Evolutionary conservation across 2,888 invertebrate species (phyloP).

Genomic region (Diplolepis rosae): DNA sequence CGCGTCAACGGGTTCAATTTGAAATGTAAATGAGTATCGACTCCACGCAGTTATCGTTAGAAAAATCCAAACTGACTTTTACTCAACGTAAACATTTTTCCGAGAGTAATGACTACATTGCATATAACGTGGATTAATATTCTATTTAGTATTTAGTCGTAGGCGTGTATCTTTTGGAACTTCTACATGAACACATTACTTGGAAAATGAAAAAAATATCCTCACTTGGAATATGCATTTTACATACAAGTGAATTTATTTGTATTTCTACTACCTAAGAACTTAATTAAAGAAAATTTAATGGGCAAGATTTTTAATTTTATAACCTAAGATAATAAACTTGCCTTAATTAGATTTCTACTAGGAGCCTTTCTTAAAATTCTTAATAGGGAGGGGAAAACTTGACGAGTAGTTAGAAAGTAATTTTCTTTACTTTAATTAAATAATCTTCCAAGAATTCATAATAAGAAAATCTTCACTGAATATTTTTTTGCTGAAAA

Average conservation of each 20-base stretch:
- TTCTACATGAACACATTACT: neutral
- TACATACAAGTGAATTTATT: neutral
- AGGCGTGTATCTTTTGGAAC: neutral
- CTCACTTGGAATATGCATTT: too few relatives aligned
- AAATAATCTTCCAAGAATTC: slow-evolving; percentile 12
- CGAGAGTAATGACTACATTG: slow-evolving; percentile 12
- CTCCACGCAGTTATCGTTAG: slow-evolving; percentile 31
- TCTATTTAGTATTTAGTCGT: slow-evolving; percentile 9
- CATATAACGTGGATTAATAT: neutral
- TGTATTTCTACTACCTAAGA: slow-evolving; percentile 1
- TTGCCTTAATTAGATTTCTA: slow-evolving; percentile 27
- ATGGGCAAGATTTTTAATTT: slow-evolving; percentile 21
- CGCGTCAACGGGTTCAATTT: slow-evolving; percentile 49
- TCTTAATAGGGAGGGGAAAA: slow-evolving; percentile 13
- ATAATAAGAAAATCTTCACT: neutral
- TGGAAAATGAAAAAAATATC: neutral
- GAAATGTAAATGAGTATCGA: slow-evolving; percentile 45
- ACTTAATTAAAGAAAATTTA: slow-evolving; percentile 27
- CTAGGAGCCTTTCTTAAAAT: slow-evolving; percentile 19
- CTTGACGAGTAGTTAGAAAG: slow-evolving; percentile 26
- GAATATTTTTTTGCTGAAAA: neutral
- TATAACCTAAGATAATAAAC: slow-evolving; percentile 12
- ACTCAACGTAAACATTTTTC: slow-evolving; percentile 14
- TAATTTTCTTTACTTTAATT: slow-evolving; percentile 29
- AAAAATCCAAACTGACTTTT: slow-evolving; percentile 14